Evolutionary conservation across 1,140 invertebrate species (phyloP), one percentile per base, ranked within the genome.

Genomic region (Meloidogyne floridensis): DNA sequence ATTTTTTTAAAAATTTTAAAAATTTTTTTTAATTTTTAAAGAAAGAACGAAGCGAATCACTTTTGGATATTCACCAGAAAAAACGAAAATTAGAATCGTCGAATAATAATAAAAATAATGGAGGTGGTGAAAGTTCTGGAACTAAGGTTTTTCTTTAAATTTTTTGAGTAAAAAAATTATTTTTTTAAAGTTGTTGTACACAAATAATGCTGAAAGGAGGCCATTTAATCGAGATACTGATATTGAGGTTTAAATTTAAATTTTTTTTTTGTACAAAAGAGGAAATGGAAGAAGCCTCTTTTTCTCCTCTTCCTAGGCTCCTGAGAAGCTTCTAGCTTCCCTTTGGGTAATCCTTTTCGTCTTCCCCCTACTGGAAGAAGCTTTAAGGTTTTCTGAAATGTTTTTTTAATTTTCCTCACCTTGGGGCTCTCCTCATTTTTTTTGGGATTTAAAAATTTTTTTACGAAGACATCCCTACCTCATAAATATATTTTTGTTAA

Each of bases 181-280:
- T 5, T 74, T 74, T 32, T 15, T 74, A 6, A 7, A 51, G 72
- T 42, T 20, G 8, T 8, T 71, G 5, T 20, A 42, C 70, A 7
- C 70, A 18, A 71, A 71, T 71, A 65, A 18, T 11, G 32, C 56
- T 13, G 80, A 80, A 7, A 47, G 80, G 42, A 53, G 71, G 47
- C 81, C 82, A 43, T 83, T 83, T 75, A 83, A 83, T 83, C 80
- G 82, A 13, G 82, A 83, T 43, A 84, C 11, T n/a, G 82, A 83
- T 51, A 85, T 83, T 53, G 83, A 83, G 82, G 83, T 82, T n/a
- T 18, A 10, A 32, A 32, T 32, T 32, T n/a, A n/a, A n/a, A n/a
- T n/a, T 32, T 20, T 20, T 1, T 20, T 32, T 32, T 32, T 32
- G 32, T 32, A 2, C 32, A 32, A 32, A 32, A 32, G n/a, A n/a